These are phyloP conservation scores for Esox lucius DNA, from an alignment of 2,797 vertebrate genomes.

Conservation along the genomic window DNA sequence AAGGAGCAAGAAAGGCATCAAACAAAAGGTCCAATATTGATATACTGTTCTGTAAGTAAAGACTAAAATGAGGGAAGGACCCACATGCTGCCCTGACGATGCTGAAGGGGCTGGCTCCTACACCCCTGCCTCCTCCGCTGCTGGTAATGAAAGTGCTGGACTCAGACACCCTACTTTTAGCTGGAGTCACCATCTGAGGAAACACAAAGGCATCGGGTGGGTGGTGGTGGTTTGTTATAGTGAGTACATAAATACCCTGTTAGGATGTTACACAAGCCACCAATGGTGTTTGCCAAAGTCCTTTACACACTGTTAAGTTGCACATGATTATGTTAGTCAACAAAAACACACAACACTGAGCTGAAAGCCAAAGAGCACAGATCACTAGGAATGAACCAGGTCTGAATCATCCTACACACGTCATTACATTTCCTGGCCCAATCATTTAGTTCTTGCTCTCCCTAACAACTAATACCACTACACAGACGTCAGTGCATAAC, in stretches of 20 bases:
- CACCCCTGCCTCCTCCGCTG: constrained; percentile 53
- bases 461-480: too few relatives aligned
- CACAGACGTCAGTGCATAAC: too few relatives aligned
- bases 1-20: constrained; percentile 7
- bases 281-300: not conserved
- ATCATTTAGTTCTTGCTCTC: too few relatives aligned
- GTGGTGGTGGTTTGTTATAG: not conserved
- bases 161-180: constrained; percentile 85
- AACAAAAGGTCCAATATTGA: not conserved
- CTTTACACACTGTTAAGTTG: too few relatives aligned
- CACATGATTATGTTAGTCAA: too few relatives aligned
- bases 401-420: too few relatives aligned
- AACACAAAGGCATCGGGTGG: constrained; percentile 11
- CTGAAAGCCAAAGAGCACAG: too few relatives aligned
- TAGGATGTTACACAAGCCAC: not conserved
- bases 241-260: not conserved
- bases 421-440: too few relatives aligned
- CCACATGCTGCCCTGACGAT: constrained; percentile 67
- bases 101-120: constrained; percentile 57
- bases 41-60: too few relatives aligned
- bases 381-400: too few relatives aligned
- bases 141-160: constrained; percentile 75
- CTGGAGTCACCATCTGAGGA: constrained; percentile 73
- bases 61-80: constrained; percentile 40
- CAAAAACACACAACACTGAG: too few relatives aligned